Base-by-base conservation (phyloP, 1,140 invertebrate species). In the Antheraea pernyi region DNA sequence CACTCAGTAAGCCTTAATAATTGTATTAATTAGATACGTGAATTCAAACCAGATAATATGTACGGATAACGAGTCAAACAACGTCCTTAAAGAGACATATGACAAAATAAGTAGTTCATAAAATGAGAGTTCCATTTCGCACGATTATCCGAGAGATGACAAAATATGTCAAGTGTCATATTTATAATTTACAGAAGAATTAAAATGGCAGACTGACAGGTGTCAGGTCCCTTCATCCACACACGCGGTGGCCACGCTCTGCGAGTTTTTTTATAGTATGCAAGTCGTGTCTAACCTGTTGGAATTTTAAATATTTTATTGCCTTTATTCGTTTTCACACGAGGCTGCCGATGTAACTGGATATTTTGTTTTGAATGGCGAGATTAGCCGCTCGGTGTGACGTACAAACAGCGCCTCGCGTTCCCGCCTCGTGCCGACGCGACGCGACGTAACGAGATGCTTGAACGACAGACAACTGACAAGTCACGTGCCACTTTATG, bases 91-190 rank as follows among this genome's bases (percentile, higher is more conserved):
- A 59, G 76, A 76, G 46, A 53, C 46, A 53, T 13, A 2, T 53
- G 13, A 53, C 46, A 53, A 16, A 30, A 30, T 2, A 53, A 53
- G 6, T 53, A 61, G 2, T 61, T 80, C 83, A 86, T 83, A 85
- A 85, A 85, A 83, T 74, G 80, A 76, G 78, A 77, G 77, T 80
- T 85, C 81, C 82, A 82, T 88, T 88, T 86, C 72, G 85, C 85
- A 81, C 83, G 82, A 90, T 89, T 90, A 89, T 83, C 76, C 84
- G 71, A 74, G 84, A 89, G 86, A 88, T 83, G 85, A 86, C 88
- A 86, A 88, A 90, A 86, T 84, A 86, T 85, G 84, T 87, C 85
- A 89, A 88, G 72, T 89, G 84, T 88, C 86, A 88, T 87, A 85
- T 89, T 78, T 83, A 78, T 88, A 89, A 88, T 87, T 90, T 85